These are phyloP conservation scores for Odontophorus gujanensis DNA, from an alignment of 2,113 vertebrate species.

Conservation along the genomic window DNA sequence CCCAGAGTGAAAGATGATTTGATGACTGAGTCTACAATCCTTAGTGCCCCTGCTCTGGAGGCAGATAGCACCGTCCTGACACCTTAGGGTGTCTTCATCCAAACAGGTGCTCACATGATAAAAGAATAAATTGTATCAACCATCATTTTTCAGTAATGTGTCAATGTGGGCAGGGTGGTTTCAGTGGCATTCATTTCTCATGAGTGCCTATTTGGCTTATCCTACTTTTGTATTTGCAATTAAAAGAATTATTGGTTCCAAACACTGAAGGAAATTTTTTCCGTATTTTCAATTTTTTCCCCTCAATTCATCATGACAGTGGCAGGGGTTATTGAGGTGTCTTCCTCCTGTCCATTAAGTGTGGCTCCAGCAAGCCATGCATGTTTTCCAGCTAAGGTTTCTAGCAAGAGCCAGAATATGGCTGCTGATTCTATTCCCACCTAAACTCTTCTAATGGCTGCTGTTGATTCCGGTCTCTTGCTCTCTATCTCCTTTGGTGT, in stretches of 20 bases:
- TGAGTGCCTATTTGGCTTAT: neutral
- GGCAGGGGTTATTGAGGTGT: neutral
- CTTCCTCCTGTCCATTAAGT: neutral
- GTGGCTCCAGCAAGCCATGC: neutral
- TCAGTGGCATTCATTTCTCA: conserved; percentile 58
- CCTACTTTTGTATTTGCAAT: neutral
- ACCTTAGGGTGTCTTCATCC: conserved; percentile 42
- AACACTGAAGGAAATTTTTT: conserved; percentile 19
- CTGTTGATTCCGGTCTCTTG: neutral
- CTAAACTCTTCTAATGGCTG: neutral
- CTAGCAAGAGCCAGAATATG: neutral
- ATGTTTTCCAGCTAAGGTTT: neutral
- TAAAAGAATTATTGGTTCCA: conserved; percentile 8
- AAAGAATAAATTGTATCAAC: conserved; percentile 48
- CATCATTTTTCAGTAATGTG: conserved; percentile 42
- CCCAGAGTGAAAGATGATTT: neutral
- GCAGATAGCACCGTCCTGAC: conserved; percentile 2
- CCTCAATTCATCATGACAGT: neutral
- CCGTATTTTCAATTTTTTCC: neutral
- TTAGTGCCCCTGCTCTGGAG: conserved; percentile 33
- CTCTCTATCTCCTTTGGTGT: neutral
- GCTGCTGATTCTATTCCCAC: neutral
- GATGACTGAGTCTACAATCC: neutral
- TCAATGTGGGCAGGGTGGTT: conserved; percentile 39
- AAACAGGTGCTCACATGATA: neutral